Evolutionary conservation across 2,888 invertebrate genomes (phyloP).

Genomic region (Epistrophe eligans): DNA sequence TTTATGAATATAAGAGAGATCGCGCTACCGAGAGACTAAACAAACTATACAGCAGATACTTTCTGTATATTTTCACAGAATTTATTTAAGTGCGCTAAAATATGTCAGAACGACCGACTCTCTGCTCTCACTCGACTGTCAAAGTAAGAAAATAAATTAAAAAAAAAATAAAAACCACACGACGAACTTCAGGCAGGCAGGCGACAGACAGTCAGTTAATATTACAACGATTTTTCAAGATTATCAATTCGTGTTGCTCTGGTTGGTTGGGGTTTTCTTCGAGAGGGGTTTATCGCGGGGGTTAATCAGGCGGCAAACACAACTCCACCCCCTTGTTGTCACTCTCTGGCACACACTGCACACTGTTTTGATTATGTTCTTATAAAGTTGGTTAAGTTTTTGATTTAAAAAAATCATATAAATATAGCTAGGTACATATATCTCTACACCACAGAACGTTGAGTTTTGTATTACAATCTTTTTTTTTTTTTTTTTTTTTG

Average conservation of each 20-base stretch:
- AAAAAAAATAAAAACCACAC: neutral
- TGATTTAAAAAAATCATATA: neutral
- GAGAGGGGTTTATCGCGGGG: constrained; percentile 7
- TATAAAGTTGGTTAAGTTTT: constrained; percentile 10
- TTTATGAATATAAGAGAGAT: constrained; percentile 56
- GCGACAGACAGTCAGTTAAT: neutral
- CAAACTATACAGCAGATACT: constrained; percentile 6
- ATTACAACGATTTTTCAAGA: constrained; percentile 31
- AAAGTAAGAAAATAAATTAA: neutral
- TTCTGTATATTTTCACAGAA: constrained; percentile 30
- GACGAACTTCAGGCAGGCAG: constrained; percentile 11
- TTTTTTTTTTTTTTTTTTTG: neutral
- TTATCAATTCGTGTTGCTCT: constrained; percentile 14
- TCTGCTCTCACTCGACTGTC: neutral
- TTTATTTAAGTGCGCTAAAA: constrained; percentile 37
- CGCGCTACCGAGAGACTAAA: constrained; percentile 38
- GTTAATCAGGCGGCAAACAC: constrained; percentile 28
- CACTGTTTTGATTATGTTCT: constrained; percentile 19
- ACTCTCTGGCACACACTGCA: neutral
- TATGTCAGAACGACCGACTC: constrained; percentile 5
- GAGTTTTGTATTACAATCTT: neutral
- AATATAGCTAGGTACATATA: too few species aligned
- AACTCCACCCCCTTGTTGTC: constrained; percentile 33
- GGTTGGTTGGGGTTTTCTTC: constrained; percentile 27
- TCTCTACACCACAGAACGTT: neutral